Conservation (phyloP, 2,113 vertebrate genomes). For the Camelus dromedarius region DNA sequence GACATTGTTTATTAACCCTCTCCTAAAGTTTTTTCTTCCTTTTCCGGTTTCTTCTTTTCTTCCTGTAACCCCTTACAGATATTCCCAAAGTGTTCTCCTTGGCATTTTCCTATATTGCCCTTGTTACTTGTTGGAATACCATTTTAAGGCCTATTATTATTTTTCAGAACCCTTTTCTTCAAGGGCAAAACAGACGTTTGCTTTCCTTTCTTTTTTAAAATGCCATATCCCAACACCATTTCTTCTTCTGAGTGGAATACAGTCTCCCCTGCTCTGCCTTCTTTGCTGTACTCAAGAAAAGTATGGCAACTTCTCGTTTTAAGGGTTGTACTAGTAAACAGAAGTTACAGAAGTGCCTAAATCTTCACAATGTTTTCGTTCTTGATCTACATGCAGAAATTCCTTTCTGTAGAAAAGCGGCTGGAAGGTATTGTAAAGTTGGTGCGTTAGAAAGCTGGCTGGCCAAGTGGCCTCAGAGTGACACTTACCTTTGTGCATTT, state of each 20-base stretch:
- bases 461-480: not conserved
- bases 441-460: not conserved
- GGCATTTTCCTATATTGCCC: not conserved
- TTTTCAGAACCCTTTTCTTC: not conserved
- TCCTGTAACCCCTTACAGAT: not conserved
- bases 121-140: not conserved
- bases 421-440: not conserved
- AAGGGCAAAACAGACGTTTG: not conserved
- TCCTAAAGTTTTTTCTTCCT: not conserved
- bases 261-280: not conserved
- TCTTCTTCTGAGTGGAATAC: not conserved
- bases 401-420: not conserved
- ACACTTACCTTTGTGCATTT: not conserved
- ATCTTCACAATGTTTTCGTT: not conserved
- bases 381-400: not conserved
- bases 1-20: not conserved
- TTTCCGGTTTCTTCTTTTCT: not conserved
- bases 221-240: not conserved
- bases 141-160: not conserved
- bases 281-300: not conserved
- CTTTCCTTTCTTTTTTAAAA: not conserved
- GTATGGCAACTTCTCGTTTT: not conserved
- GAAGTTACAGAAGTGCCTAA: not conserved
- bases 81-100: not conserved
- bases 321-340: not conserved